Base-by-base conservation (phyloP, 2,888 invertebrate genomes). In the Macrosiphum euphorbiae region DNA sequence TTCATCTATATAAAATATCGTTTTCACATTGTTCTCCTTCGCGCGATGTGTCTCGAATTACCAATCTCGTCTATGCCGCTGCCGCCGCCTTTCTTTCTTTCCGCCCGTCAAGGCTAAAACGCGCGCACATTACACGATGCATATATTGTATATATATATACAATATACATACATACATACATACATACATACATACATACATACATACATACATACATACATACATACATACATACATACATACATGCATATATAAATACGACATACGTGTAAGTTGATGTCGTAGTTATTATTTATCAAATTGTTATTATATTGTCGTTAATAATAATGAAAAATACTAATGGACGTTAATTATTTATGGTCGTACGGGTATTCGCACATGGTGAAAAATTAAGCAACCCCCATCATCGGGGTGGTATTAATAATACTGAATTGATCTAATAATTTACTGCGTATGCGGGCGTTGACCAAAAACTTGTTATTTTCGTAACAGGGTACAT, bases 1-100 rank as follows among this genome's bases (percentile, higher is more conserved):
- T 90, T 90, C 90, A 86, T 94, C 90, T 90, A 67, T 90, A 86
- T 78, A 78, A 78, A 78, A 78, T 90, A 86, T 90, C 85, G 94
- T 90, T 89, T 93, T 93, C 89, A 93, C 93, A 93, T 93, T 93
- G 93, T 93, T 93, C 93, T 93, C 67, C n/a, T 61, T 92, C 87
- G 84, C 89, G 85, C 87, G 93, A n/a, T 90, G 93, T 93, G 93
- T 93, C 89, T 93, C 93, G 93, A 93, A 93, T 93, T 93, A 93
- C 93, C 93, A 90, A 93, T 93, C 89, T 90, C 50, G 58, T 93
- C 47, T 61, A 26, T 41, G 89, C n/a, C 67, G 90, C 41, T 44
- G 44, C 44, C 44, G 44, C 67, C 41, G 61, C 88, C 78, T 55
- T 67, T 55, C 78, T 88, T 88, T 88, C 92, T 92, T 92, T 92